Evolutionary conservation across 2,113 vertebrate species (phyloP).

Genomic region (Aviceda subcristata): DNA sequence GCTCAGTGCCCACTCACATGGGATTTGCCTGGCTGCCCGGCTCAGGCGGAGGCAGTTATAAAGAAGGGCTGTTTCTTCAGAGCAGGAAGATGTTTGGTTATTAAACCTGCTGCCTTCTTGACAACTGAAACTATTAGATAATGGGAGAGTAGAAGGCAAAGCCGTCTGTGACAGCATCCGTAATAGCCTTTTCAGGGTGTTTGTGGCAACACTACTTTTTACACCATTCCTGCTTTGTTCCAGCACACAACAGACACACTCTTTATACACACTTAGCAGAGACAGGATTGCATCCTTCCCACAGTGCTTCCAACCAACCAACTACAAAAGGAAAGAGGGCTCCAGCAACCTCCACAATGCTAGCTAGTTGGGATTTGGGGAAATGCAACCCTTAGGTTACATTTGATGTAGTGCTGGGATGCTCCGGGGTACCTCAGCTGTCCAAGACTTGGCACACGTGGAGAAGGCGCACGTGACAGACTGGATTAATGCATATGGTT

Average conservation of each 20-base stretch:
- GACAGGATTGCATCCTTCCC: not conserved
- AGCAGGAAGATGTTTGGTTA: not conserved
- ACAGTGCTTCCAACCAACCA: not conserved
- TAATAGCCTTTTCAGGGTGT: not conserved
- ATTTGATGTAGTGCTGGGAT: not conserved
- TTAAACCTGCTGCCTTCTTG: not conserved
- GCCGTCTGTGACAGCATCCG: not conserved
- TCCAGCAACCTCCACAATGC: not conserved
- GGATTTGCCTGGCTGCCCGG: not conserved
- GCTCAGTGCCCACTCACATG: not conserved
- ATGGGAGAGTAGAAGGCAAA: not conserved
- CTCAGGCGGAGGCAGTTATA: not conserved
- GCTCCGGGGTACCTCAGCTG: not conserved
- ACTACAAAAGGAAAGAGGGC: not conserved
- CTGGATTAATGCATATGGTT: not conserved
- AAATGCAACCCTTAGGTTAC: not conserved
- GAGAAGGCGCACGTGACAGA: not conserved
- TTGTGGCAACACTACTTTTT: not conserved
- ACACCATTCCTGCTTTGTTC: not conserved
- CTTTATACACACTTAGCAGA: not conserved
- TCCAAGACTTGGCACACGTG: not conserved
- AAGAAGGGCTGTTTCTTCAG: not conserved
- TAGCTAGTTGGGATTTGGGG: not conserved
- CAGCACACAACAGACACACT: rapidly evolving
- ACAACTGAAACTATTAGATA: not conserved